These are phyloP conservation scores for Eonycteris spelaea DNA, from an alignment of 2,113 vertebrate genomes.

Conservation along the genomic window DNA sequence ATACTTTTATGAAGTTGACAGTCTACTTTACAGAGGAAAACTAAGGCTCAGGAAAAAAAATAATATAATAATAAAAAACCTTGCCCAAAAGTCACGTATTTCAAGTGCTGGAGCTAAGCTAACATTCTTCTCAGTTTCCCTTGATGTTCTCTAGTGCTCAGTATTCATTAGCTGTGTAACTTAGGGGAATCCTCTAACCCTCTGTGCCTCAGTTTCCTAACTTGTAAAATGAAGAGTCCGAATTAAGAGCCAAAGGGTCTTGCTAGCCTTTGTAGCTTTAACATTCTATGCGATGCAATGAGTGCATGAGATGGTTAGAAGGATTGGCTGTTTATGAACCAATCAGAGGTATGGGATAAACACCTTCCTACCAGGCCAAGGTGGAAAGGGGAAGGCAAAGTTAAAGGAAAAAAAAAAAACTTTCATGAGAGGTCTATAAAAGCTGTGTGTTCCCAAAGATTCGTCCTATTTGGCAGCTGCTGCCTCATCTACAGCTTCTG, in stretches of 20 bases:
- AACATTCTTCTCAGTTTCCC: not conserved
- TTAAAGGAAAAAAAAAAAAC: not conserved
- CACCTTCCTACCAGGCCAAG: constrained; percentile 45
- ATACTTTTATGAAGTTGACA: not conserved
- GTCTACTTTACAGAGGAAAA: not conserved
- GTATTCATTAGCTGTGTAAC: not conserved
- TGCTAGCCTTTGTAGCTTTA: not conserved
- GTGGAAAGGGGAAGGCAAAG: constrained; percentile 58
- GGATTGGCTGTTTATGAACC: constrained; percentile 64
- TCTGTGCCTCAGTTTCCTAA: not conserved
- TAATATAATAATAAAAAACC: not conserved
- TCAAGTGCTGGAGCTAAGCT: not conserved
- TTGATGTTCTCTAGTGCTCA: not conserved
- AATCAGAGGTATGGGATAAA: constrained; percentile 56
- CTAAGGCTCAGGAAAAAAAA: not conserved
- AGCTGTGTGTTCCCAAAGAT: constrained; percentile 41
- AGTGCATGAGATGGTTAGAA: not conserved
- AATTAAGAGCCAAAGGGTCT: not conserved
- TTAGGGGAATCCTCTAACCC: not conserved
- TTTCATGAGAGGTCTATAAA: constrained; percentile 76
- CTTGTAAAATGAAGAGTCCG: not conserved
- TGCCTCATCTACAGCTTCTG: constrained; percentile 49
- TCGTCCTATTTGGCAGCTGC: constrained; percentile 22
- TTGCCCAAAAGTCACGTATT: not conserved
- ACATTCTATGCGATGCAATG: not conserved